A percentile compares a stretch with the other conserved stretches of the same genome.
phyloP scores from a whole-genome alignment of 2,888 invertebrate species.

The Eumacrocentrus americanus region DNA sequence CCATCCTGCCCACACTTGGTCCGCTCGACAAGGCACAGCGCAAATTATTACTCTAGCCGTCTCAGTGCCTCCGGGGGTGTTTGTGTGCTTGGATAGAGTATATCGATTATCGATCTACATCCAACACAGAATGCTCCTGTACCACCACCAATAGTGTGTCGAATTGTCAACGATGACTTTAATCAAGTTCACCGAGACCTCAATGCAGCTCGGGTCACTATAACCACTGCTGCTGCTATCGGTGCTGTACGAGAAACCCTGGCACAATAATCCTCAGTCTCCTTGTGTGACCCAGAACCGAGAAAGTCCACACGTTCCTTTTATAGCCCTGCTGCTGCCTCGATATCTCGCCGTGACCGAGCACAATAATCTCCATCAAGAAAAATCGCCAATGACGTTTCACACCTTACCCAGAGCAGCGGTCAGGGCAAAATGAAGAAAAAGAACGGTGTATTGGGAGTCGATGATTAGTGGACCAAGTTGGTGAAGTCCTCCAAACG shows the following conservation, averaged over 20 bases:
- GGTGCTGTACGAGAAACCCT: neutral
- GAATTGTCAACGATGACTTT: too few relatives aligned
- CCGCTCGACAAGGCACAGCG: slow-evolving; percentile 1
- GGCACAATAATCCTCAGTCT: neutral
- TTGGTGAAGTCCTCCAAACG: slow-evolving; percentile 2
- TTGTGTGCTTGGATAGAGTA: too few relatives aligned
- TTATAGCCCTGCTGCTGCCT: neutral
- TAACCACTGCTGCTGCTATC: neutral
- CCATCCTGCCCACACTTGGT: neutral
- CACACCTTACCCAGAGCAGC: neutral
- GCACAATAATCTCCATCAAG: neutral
- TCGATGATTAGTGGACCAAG: slow-evolving; percentile 7
- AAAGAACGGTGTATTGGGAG: neutral
- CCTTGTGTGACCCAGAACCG: neutral
- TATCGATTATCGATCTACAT: slow-evolving; percentile 6
- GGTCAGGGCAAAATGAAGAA: too few relatives aligned
- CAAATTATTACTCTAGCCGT: slow-evolving; percentile 20
- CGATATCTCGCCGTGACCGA: neutral
- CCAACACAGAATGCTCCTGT: neutral
- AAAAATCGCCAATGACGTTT: slow-evolving; percentile 5
- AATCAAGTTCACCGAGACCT: neutral
- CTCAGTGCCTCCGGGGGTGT: neutral
- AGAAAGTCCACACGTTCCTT: neutral
- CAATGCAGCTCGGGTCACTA: neutral
- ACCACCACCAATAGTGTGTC: neutral